Conservation (phyloP, 2,888 invertebrate genomes). For the Polylopha cassiicola region DNA sequence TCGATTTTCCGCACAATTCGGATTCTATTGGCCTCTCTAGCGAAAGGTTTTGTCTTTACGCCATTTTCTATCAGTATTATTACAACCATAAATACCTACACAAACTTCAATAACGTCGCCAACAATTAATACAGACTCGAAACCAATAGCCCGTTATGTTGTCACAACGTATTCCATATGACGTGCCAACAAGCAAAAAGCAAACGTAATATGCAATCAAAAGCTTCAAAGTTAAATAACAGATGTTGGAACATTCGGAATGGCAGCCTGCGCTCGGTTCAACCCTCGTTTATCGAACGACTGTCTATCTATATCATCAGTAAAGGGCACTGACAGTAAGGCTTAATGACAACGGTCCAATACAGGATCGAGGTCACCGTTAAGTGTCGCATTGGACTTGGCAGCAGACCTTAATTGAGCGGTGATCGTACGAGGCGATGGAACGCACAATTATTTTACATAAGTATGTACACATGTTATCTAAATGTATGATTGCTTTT, state of each 20-base stretch:
- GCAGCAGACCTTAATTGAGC: conserved; percentile 58
- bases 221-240: conserved; percentile 36
- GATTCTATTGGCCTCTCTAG: too few relatives aligned
- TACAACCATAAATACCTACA: too few relatives aligned
- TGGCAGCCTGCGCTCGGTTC: conserved; percentile 41
- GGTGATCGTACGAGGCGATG: conserved; percentile 39
- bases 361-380: conserved; percentile 65
- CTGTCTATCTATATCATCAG: conserved; percentile 48
- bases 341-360: conserved; percentile 66
- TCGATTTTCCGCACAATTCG: too few relatives aligned
- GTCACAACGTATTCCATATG: conserved; percentile 35
- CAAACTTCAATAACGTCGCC: conserved; percentile 44
- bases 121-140: conserved; percentile 57
- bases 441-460: conserved; percentile 12
- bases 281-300: conserved; percentile 59
- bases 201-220: conserved; percentile 34
- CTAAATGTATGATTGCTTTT: too few relatives aligned
- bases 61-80: too few relatives aligned
- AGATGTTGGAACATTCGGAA: conserved; percentile 28
- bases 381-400: conserved; percentile 63
- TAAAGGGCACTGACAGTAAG: conserved; percentile 50
- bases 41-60: too few relatives aligned
- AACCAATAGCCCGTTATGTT: conserved; percentile 40
- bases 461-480: too few relatives aligned
- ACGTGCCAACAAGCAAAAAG: conserved; percentile 33